These are phyloP conservation scores for Harpalus rufipes DNA, from an alignment of 2,888 invertebrate species.

Conservation along the genomic window DNA sequence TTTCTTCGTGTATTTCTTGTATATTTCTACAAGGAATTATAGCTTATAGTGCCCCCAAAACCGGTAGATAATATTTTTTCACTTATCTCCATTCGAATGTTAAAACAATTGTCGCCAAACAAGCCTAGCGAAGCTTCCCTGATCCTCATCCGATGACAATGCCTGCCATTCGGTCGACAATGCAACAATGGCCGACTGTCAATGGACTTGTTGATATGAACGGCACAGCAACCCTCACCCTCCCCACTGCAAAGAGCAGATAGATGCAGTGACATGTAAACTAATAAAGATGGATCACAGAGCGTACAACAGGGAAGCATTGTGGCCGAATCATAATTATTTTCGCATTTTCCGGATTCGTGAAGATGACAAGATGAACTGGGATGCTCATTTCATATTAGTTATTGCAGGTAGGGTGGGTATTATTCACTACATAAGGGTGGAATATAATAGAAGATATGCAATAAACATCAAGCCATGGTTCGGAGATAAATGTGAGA, in stretches of 20 bases:
- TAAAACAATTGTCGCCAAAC: background rate
- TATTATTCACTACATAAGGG: background rate
- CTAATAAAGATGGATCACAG: conserved; percentile 66
- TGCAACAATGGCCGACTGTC: background rate
- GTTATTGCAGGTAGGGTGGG: background rate
- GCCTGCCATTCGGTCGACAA: background rate
- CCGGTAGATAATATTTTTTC: too few species aligned
- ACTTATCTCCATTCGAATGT: too few species aligned
- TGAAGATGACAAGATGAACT: conserved; percentile 28
- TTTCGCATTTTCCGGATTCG: conserved; percentile 66
- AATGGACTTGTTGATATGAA: conserved; percentile 20
- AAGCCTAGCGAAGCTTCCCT: background rate
- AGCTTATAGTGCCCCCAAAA: too few species aligned
- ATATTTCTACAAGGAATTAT: too few species aligned
- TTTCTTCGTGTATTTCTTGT: too few species aligned
- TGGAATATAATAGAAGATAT: background rate
- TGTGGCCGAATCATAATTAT: conserved; percentile 63
- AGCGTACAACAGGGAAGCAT: conserved; percentile 22
- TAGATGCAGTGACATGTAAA: conserved; percentile 64
- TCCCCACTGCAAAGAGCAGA: background rate
- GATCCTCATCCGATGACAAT: background rate
- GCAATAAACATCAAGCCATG: background rate
- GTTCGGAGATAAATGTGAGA: too few species aligned
- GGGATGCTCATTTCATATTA: conserved; percentile 5
- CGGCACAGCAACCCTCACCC: conserved; percentile 68